Evolutionary conservation across 2,888 invertebrate species (phyloP).

Genomic region (Lymantria monacha): DNA sequence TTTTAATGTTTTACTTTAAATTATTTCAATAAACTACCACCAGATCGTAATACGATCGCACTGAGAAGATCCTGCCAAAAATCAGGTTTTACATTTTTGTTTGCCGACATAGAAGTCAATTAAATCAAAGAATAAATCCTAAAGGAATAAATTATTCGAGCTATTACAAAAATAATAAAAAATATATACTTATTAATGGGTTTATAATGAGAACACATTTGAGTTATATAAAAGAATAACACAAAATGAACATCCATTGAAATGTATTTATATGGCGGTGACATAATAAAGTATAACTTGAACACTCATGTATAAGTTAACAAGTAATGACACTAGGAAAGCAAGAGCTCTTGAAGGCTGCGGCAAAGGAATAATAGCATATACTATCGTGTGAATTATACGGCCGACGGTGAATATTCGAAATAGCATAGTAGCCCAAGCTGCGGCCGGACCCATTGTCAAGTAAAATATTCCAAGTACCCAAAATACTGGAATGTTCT

Average conservation of each 20-base stretch:
- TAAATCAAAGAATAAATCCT: no score
- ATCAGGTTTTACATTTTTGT: no score
- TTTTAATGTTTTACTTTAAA: no score
- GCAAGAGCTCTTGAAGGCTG: constrained; percentile 77
- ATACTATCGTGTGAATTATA: constrained; percentile 84
- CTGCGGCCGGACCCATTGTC: constrained; percentile 77
- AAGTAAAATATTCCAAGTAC: constrained; percentile 83
- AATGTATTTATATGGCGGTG: constrained; percentile 22
- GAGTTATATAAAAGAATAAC: no score
- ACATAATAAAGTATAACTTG: constrained; percentile 53
- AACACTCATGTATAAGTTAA: constrained; percentile 61
- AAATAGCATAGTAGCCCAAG: constrained; percentile 62
- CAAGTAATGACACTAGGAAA: constrained; percentile 46
- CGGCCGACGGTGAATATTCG: constrained; percentile 80
- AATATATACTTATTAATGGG: no score
- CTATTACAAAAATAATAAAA: no score
- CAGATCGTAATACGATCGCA: no score
- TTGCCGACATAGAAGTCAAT: no score
- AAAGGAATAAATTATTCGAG: no score
- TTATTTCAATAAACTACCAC: no score
- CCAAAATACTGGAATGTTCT: constrained; percentile 86
- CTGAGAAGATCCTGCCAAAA: no score
- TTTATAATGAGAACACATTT: no score
- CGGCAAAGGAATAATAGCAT: constrained; percentile 83
- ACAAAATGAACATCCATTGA: not conserved